phyloP scores from a whole-genome alignment of 2,113 vertebrate species.

The Taurulus bubalis region DNA sequence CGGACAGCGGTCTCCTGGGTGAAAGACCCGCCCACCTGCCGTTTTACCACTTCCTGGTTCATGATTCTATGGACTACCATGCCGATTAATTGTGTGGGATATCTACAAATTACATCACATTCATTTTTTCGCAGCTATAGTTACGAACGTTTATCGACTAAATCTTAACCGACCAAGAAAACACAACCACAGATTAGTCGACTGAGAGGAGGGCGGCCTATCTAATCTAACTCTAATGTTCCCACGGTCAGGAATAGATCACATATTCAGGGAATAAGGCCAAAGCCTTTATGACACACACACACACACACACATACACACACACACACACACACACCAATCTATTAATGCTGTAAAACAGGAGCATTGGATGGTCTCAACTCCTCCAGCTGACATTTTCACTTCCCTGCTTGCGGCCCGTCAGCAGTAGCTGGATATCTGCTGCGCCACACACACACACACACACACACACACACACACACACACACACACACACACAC shows the following conservation, averaged over 20 bases:
- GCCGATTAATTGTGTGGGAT: no score
- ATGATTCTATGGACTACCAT: no score
- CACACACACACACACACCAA: background rate
- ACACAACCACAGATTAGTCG: background rate
- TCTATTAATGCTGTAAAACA: background rate
- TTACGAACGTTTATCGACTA: no score
- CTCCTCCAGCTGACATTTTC: conserved; percentile 25
- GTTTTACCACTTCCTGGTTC: no score
- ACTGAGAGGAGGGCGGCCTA: background rate
- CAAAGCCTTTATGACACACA: background rate
- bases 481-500: background rate
- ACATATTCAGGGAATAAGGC: background rate
- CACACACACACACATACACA: background rate
- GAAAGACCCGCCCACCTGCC: no score
- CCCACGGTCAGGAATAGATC: background rate
- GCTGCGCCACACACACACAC: background rate
- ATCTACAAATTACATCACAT: no score
- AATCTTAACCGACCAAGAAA: background rate
- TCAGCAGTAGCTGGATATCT: conserved; percentile 41
- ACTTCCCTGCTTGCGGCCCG: conserved; percentile 25
- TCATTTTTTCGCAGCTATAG: no score
- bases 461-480: background rate
- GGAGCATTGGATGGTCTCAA: background rate
- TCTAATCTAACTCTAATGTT: no score
- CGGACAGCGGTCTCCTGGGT: no score